Conservation (phyloP, 2,797 vertebrate species). For the Notoglanidium macrostoma region DNA sequence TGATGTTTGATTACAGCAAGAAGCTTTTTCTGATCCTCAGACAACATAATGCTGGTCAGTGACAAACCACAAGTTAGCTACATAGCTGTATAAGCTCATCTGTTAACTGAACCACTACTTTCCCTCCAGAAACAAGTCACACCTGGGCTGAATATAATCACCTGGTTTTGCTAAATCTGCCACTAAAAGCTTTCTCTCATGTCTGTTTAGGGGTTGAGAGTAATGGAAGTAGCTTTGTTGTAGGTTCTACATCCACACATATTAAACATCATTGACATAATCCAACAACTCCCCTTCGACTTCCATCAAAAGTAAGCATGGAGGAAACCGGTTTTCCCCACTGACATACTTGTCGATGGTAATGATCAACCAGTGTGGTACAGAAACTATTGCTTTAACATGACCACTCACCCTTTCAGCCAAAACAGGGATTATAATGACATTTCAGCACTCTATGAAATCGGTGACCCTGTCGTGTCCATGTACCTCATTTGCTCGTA, state of each 20-base stretch:
- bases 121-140: not conserved
- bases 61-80: not conserved
- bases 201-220: not conserved
- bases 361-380: not conserved
- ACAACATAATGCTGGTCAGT: not conserved
- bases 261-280: not conserved
- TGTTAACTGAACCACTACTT: not conserved
- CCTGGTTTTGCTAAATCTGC: not conserved
- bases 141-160: not conserved
- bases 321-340: not conserved
- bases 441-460: not conserved
- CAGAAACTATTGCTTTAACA: not conserved
- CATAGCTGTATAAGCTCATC: not conserved
- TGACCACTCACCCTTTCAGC: not conserved
- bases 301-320: not conserved
- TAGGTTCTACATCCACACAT: not conserved
- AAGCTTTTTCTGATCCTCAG: not conserved
- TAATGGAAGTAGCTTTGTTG: not conserved
- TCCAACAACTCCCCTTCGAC: not conserved
- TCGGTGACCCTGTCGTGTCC: not conserved
- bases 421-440: not conserved
- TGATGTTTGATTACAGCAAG: not conserved
- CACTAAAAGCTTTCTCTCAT: not conserved
- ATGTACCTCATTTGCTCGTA: not conserved
- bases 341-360: not conserved